Percentiles rank a stretch among this genome's conserved stretches.
phyloP scores from a whole-genome alignment of 2,113 vertebrate genomes.

The Podocnemis expansa region DNA sequence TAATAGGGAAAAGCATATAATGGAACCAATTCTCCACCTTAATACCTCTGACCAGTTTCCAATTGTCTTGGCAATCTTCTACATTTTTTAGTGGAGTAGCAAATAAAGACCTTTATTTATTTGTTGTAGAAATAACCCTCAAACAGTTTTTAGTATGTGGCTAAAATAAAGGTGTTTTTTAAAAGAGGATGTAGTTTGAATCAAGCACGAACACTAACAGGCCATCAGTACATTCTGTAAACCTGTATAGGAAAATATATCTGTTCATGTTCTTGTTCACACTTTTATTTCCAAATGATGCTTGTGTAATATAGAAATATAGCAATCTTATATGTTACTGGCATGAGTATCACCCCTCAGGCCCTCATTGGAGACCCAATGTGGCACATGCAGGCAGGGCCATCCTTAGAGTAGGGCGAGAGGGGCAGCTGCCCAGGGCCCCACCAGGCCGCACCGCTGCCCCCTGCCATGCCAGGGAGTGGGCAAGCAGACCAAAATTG shows the following conservation, averaged over 20 bases:
- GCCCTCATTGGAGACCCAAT: too few relatives aligned
- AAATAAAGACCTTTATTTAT: background rate
- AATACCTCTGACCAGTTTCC: background rate
- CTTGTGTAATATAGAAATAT: background rate
- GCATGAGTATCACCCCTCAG: background rate
- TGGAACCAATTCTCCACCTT: rapidly evolving
- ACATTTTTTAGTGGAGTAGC: background rate
- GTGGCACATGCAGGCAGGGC: too few relatives aligned
- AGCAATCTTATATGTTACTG: background rate
- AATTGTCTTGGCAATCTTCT: rapidly evolving
- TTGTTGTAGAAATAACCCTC: background rate
- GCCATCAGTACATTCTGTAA: background rate
- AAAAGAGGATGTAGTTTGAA: background rate
- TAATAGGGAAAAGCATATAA: background rate
- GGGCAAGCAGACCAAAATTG: too few relatives aligned
- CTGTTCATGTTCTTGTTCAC: rapidly evolving
- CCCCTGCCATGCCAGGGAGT: too few relatives aligned
- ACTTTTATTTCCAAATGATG: background rate
- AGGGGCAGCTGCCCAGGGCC: too few relatives aligned
- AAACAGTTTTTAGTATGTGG: background rate
- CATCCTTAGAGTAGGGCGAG: too few relatives aligned
- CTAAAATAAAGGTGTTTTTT: background rate
- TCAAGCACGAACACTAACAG: background rate
- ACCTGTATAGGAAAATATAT: background rate
- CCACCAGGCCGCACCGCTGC: too few relatives aligned